These are phyloP conservation scores for Tapera naevia DNA, from an alignment of 2,797 vertebrate species.

Conservation along the genomic window DNA sequence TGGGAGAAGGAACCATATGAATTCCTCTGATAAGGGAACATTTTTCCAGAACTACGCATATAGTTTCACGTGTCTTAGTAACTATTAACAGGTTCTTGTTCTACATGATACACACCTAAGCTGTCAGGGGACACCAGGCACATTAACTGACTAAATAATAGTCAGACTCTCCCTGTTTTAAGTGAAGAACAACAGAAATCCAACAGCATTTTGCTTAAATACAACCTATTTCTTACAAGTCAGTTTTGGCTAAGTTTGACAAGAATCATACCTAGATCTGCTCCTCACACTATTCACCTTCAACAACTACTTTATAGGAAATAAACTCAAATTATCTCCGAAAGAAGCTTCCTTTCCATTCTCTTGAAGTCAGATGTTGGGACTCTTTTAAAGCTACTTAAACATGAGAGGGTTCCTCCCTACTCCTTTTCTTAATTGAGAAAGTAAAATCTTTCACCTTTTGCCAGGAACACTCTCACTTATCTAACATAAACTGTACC, in stretches of 20 bases:
- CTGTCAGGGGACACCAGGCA: not conserved
- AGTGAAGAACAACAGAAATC: not conserved
- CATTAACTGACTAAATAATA: not conserved
- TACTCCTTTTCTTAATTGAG: not conserved
- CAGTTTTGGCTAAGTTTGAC: not conserved
- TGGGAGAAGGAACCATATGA: not conserved
- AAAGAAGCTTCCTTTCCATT: not conserved
- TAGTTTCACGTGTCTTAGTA: not conserved
- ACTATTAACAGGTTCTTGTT: not conserved
- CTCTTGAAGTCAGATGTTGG: not conserved
- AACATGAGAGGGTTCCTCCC: not conserved
- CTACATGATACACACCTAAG: not conserved
- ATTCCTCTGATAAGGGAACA: not conserved
- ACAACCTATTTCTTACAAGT: not conserved
- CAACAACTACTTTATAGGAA: not conserved
- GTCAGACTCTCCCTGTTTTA: not conserved
- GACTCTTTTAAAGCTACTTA: not conserved
- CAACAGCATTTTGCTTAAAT: not conserved
- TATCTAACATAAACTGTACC: not conserved
- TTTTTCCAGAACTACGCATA: not conserved
- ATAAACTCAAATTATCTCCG: not conserved
- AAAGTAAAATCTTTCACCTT: not conserved
- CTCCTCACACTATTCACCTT: not conserved
- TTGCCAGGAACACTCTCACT: not conserved
- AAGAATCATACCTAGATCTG: not conserved